A percentile compares a stretch with the other conserved stretches of the same genome.
These are phyloP conservation scores for Megathymus violae DNA, from an alignment of 1,140 invertebrate species.

Conservation along the genomic window DNA sequence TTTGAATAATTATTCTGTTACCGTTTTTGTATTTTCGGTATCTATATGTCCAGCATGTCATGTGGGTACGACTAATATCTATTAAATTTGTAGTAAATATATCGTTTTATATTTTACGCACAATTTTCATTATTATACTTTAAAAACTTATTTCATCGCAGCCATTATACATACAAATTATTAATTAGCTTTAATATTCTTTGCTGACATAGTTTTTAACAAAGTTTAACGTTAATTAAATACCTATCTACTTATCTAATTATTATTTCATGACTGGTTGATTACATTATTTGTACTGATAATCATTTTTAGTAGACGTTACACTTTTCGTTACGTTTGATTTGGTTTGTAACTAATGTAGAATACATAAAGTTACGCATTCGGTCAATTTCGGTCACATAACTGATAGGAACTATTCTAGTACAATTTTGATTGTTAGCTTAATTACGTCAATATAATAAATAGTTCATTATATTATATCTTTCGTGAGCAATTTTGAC, in stretches of 20 bases:
- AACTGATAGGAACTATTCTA: constrained; percentile 40
- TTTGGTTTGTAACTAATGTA: constrained; percentile 43
- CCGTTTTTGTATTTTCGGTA: constrained; percentile 17
- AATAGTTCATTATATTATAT: too few species aligned
- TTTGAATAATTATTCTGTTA: constrained; percentile 41
- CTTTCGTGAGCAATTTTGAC: too few species aligned
- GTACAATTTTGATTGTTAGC: constrained; percentile 14
- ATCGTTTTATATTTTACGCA: too few species aligned
- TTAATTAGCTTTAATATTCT: too few species aligned
- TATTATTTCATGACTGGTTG: not conserved
- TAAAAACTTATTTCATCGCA: too few species aligned
- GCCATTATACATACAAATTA: too few species aligned
- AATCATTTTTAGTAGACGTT: constrained; percentile 26
- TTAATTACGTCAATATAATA: constrained; percentile 1
- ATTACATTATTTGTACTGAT: constrained; percentile 15
- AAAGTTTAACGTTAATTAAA: too few species aligned
- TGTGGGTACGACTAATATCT: too few species aligned
- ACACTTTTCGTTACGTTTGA: constrained; percentile 48
- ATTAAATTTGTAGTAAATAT: too few species aligned
- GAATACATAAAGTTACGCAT: constrained; percentile 37
- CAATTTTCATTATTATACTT: too few species aligned
- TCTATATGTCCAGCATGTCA: constrained; percentile 16
- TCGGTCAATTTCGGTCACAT: constrained; percentile 41
- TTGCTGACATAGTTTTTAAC: too few species aligned
- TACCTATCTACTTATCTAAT: not conserved